Base-by-base conservation (phyloP, 2,888 invertebrate genomes). In the Pasiphila rectangulata region DNA sequence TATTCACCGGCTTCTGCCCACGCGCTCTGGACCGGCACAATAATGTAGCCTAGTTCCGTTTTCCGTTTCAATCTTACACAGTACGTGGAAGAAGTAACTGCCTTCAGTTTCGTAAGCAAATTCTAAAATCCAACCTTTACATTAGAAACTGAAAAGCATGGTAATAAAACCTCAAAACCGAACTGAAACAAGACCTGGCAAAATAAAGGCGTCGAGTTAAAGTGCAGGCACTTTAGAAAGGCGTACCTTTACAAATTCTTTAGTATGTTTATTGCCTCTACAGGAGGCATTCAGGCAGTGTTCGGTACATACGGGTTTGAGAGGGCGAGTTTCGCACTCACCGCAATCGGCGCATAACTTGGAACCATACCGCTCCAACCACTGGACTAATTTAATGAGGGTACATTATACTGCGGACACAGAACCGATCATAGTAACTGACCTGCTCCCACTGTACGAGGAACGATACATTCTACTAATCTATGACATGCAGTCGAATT, bases 311-410 rank as follows among this genome's bases (percentile, higher is more conserved):
- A 57, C 55, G 21, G 38, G 69, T 69, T 75, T 60, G 72, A 82
- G 80, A 76, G 83, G 75, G 83, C 77, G 68, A 79, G 74, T 83
- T 85, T 84, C 83, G 75, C 83, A 85, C 84, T 84, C 79, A 75
- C 74, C 73, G 72, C 70, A 77, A 78, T 75, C 77, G 75, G 76
- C 72, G 81, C 80, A 78, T 80, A 72, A 77, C 67, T 70, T 69
- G 72, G 75, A 4, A 64, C 64, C 65, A 82, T 78, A 83, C 82
- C 83, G 81, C 75, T 79, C 77, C 85, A 86, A 77, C 85, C 83
- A 77, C 78, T 77, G 83, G 70, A 81, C 77, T 83, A 85, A 86
- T 86, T 86, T 86, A 86, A 85, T 84, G 86, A 86, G 71, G 69
- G 76, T 73, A 64, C 70, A 71, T 80, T 83, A 73, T 73, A 50